Conservation (phyloP, 2,888 invertebrate genomes). For the Leptothorax acervorum region DNA sequence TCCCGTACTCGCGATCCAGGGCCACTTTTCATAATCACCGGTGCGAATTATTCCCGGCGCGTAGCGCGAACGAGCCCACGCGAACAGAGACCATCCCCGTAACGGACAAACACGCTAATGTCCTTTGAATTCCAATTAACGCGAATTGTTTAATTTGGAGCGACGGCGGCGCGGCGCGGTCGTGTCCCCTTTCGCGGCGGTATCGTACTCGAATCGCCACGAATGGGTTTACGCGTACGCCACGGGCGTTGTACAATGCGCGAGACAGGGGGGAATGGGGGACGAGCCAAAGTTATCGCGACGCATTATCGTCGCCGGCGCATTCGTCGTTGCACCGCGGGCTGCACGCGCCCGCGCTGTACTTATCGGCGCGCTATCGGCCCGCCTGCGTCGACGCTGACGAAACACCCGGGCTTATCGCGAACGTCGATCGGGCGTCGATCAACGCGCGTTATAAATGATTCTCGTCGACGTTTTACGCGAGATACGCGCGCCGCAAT, state of each 20-base stretch:
- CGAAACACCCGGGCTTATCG: constrained; percentile 70
- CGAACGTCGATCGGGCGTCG: constrained; percentile 65
- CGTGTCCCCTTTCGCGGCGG: constrained; percentile 30
- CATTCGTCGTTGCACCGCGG: constrained; percentile 60
- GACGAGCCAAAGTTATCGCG: constrained; percentile 67
- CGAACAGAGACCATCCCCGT: constrained; percentile 21
- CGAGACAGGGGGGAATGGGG: constrained; percentile 3
- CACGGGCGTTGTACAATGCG: constrained; percentile 25
- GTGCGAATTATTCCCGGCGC: constrained; percentile 64
- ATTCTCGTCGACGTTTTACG: constrained; percentile 60
- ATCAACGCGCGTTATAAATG: constrained; percentile 71
- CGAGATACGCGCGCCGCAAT: constrained; percentile 49
- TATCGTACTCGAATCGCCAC: constrained; percentile 53
- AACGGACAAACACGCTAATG: constrained; percentile 72
- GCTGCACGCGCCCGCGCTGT: constrained; percentile 59
- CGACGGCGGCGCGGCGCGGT: constrained; percentile 21
- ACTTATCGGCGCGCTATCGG: constrained; percentile 69
- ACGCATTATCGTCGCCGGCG: constrained; percentile 71
- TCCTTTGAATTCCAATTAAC: constrained; percentile 77
- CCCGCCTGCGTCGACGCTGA: constrained; percentile 66
- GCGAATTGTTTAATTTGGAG: constrained; percentile 72
- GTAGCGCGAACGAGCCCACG: constrained; percentile 45
- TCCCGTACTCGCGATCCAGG: constrained; percentile 12
- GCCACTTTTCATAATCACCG: constrained; percentile 43
- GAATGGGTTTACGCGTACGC: constrained; percentile 56